These are phyloP conservation scores for Echinops telfairi DNA, from an alignment of 2,113 vertebrate species.

Conservation along the genomic window DNA sequence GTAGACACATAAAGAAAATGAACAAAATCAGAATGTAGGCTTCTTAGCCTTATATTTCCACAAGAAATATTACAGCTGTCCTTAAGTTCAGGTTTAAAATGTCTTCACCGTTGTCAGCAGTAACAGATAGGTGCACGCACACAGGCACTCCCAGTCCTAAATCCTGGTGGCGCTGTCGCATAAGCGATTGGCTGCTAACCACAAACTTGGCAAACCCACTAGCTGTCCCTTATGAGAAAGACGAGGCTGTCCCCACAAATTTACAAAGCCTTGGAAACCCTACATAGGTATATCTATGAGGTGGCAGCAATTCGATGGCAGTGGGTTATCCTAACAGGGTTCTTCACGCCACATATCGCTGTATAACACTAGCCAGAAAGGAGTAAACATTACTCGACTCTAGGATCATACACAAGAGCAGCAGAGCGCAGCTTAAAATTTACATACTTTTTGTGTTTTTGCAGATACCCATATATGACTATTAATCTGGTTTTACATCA, in stretches of 20 bases:
- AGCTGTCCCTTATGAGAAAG: no score
- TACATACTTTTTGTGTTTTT: background rate
- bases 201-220: no score
- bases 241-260: no score
- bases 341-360: background rate
- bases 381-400: background rate
- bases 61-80: constrained; percentile 13
- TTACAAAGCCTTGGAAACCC: no score
- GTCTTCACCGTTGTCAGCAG: background rate
- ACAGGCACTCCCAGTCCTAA: background rate
- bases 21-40: constrained; percentile 57
- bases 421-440: background rate
- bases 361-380: background rate
- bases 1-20: constrained; percentile 47
- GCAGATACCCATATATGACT: background rate
- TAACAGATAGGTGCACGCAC: background rate
- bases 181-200: no score
- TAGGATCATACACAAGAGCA: background rate
- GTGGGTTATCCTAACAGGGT: background rate
- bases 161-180: no score
- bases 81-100: constrained; percentile 42
- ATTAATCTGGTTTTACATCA: constrained; percentile 43
- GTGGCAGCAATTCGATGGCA: no score
- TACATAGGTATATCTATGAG: no score
- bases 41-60: constrained; percentile 2